Conservation (phyloP, 1,140 invertebrate genomes). For the Euura lappo region DNA sequence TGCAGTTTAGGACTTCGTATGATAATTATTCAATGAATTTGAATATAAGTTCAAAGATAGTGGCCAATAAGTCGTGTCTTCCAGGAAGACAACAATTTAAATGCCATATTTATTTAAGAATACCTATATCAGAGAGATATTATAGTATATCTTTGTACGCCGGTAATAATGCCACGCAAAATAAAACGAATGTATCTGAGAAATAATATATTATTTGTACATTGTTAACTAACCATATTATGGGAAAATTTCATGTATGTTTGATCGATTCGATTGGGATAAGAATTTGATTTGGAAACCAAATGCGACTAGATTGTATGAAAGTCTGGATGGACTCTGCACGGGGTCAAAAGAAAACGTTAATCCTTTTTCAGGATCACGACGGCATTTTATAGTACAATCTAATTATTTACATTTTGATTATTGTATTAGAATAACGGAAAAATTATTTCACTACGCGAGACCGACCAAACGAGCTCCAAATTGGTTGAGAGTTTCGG, state of each 20-base stretch:
- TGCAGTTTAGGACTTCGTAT: too few relatives aligned
- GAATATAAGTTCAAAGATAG: too few relatives aligned
- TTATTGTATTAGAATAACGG: conserved; percentile 10
- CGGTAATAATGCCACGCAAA: background rate
- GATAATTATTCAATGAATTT: too few relatives aligned
- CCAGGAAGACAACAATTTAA: background rate
- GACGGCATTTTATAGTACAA: conserved; percentile 9
- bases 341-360: background rate
- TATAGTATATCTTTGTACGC: background rate
- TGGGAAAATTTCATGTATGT: too few relatives aligned
- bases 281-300: too few relatives aligned
- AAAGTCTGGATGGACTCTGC: background rate
- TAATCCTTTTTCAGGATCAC: background rate
- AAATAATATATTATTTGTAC: conserved; percentile 1
- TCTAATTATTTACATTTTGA: conserved; percentile 11
- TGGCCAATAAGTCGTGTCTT: background rate
- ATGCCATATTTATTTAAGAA: conserved; percentile 3
- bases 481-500: conserved; percentile 61
- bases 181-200: background rate
- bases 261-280: too few relatives aligned
- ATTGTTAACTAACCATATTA: background rate
- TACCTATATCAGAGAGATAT: background rate
- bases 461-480: conserved; percentile 64
- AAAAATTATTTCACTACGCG: conserved; percentile 34
- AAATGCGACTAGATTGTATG: background rate